Evolutionary conservation across 2,888 invertebrate species (phyloP).

Genomic region (Herminia tarsipennalis): DNA sequence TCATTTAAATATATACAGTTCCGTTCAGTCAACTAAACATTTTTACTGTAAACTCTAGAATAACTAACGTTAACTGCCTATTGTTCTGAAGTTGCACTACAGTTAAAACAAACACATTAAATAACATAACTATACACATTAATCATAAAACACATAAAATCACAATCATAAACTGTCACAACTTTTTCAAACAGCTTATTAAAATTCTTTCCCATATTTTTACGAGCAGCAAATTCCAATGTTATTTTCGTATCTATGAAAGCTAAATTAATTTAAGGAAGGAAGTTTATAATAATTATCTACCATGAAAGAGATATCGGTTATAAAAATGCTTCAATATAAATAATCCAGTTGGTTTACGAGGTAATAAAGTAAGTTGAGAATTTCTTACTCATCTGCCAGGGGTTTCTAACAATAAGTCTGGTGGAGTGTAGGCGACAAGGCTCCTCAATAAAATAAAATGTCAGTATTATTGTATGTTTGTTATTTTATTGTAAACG

Average conservation of each 20-base stretch:
- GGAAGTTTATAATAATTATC: slow-evolving; percentile 56
- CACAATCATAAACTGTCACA: slow-evolving; percentile 28
- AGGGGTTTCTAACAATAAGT: slow-evolving; percentile 37
- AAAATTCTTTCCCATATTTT: slow-evolving; percentile 31
- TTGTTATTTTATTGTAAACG: slow-evolving; percentile 29
- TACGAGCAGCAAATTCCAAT: slow-evolving; percentile 34
- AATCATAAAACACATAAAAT: slow-evolving; percentile 25
- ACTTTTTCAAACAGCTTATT: slow-evolving; percentile 31
- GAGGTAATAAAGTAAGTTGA: slow-evolving; percentile 52
- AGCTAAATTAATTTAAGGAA: slow-evolving; percentile 47
- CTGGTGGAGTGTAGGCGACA: slow-evolving; percentile 34
- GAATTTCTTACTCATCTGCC: slow-evolving; percentile 47
- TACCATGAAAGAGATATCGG: slow-evolving; percentile 49
- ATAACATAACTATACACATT: slow-evolving; percentile 2
- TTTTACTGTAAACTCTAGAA: no score
- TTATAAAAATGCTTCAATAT: slow-evolving; percentile 51
- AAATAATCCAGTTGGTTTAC: slow-evolving; percentile 57
- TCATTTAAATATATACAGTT: no score
- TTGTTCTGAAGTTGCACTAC: not conserved
- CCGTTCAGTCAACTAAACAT: no score
- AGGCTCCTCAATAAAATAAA: slow-evolving; percentile 35
- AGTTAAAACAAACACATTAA: no score
- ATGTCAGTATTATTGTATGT: slow-evolving; percentile 33
- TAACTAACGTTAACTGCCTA: no score
- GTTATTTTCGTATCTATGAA: slow-evolving; percentile 40